Percentiles rank a stretch among this genome's conserved stretches.
These are phyloP conservation scores for Stenotaenia linearis DNA, from an alignment of 2,888 invertebrate species.

Conservation along the genomic window DNA sequence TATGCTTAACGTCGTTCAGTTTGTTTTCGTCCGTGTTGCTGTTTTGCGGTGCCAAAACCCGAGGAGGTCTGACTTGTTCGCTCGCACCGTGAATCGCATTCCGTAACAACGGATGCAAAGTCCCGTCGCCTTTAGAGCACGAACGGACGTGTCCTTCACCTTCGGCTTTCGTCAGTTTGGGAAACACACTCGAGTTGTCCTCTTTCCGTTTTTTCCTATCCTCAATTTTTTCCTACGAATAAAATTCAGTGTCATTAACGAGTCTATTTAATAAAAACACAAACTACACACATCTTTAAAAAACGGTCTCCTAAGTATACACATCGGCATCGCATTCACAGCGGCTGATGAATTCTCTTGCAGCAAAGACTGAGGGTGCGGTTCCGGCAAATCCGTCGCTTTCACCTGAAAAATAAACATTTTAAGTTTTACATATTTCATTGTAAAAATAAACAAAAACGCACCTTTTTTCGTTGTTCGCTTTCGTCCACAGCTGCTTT, in stretches of 20 bases:
- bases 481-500: neutral
- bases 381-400: neutral
- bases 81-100: neutral
- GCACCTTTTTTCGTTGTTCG: neutral
- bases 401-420: neutral
- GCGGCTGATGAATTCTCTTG: neutral
- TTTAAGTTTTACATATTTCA: too few relatives aligned
- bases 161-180: conserved; percentile 3
- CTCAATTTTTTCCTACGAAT: neutral
- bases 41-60: conserved; percentile 21
- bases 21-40: conserved; percentile 29
- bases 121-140: conserved; percentile 24
- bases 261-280: neutral
- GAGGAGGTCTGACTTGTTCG: neutral
- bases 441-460: neutral
- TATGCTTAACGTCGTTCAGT: too few relatives aligned
- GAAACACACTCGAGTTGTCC: neutral
- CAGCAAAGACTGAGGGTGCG: neutral
- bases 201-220: neutral
- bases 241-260: neutral
- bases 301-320: neutral
- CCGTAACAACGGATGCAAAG: neutral
- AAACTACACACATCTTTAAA: neutral
- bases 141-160: conserved; percentile 31
- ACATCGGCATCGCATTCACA: neutral